These are phyloP conservation scores for Dromaius novaehollandiae DNA, from an alignment of 2,113 vertebrate genomes.

Conservation along the genomic window DNA sequence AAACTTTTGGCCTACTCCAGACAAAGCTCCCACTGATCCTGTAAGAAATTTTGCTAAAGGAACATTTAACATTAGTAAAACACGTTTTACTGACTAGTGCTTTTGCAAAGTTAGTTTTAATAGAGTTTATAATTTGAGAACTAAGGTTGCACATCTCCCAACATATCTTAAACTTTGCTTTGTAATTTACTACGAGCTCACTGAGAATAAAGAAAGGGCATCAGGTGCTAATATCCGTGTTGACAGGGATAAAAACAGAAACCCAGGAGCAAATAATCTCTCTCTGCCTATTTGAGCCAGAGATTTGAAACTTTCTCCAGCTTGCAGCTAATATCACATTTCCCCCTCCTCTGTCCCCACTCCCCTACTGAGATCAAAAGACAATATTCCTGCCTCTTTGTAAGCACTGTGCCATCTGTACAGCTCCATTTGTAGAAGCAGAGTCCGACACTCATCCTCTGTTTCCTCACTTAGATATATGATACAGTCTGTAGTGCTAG, in stretches of 20 bases:
- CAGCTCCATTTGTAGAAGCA: slow-evolving; percentile 52
- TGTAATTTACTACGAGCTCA: background rate
- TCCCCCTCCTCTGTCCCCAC: slow-evolving; percentile 50
- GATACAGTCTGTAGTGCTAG: slow-evolving; percentile 32
- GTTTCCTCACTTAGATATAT: slow-evolving; percentile 40
- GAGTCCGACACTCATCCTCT: slow-evolving; percentile 44
- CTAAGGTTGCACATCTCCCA: background rate
- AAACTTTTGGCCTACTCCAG: background rate
- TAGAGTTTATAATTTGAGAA: background rate
- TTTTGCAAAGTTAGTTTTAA: background rate
- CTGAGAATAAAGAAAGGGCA: background rate
- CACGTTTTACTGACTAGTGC: background rate
- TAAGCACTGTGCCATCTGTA: slow-evolving; percentile 65
- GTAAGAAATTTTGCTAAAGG: background rate
- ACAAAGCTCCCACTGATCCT: background rate
- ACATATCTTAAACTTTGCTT: background rate
- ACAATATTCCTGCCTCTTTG: slow-evolving; percentile 58
- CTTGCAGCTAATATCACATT: slow-evolving; percentile 56
- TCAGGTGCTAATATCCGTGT: background rate
- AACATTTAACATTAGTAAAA: background rate
- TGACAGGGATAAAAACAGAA: slow-evolving; percentile 38
- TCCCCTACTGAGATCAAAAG: slow-evolving; percentile 74
- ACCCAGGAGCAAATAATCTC: slow-evolving; percentile 19
- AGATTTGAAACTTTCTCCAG: slow-evolving; percentile 60
- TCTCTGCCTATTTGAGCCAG: slow-evolving; percentile 17